Base-by-base conservation (phyloP, 1,140 invertebrate species). In the Drosophila mojavensis region DNA sequence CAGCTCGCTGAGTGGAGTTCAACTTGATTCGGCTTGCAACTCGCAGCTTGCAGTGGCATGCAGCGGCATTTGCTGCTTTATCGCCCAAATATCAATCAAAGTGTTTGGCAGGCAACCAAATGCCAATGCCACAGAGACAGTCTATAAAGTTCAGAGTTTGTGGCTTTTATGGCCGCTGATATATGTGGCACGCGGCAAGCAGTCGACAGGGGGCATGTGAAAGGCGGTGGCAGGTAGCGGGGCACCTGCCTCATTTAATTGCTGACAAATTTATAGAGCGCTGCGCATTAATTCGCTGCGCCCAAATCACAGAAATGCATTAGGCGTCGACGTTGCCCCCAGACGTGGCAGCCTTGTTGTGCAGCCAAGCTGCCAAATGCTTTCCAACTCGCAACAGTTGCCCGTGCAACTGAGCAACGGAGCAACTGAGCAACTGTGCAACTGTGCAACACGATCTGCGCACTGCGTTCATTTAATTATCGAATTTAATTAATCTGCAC, bases 211-310 rank as follows among this genome's bases (percentile, higher is more conserved):
- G n/a, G 43, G 26, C 1, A 15, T 26, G 41, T 28, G 4, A 9
- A 28, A 11, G 36, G 30, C 15, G 11, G 61, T 3, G 48, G 58
- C 47, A 54, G 71, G 33, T 48, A n/a, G 41, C 7, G 65, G n/a
- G 51, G 59, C 54, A 53, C 68, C 66, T 90, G 78, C 64, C 75
- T 85, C 67, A 73, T 90, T 90, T 90, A 90, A 90, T 90, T 90
- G 86, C 86, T 90, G 86, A 90, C 86, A 86, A 90, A 90, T 90
- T 90, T 90, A 90, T 90, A 90, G 86, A 90, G 86, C 86, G 86
- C 72, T 86, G 82, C 86, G 75, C 86, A 90, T 90, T 90, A 90
- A 90, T 82, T 90, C 69, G 79, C 65, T 80, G 86, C 80, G 84
- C 84, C 84, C 82, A 88, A 88, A 88, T 88, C 84, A 88, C 84